Percentiles rank a stretch among this genome's conserved stretches.
Conservation (phyloP, 2,113 vertebrate species). For the Crotophaga sulcirostris region DNA sequence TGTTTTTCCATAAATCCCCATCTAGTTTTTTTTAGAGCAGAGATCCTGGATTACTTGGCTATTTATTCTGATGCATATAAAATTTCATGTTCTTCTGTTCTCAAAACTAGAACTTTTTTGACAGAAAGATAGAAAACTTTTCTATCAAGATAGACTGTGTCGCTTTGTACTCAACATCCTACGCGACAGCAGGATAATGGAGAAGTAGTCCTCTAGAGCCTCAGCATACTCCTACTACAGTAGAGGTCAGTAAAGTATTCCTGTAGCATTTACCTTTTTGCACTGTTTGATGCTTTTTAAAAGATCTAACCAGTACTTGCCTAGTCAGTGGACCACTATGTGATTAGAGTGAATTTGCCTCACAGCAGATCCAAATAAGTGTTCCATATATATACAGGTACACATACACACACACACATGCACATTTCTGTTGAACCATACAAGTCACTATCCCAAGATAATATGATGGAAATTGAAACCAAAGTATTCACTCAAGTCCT, state of each 20-base stretch:
- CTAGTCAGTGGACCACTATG: background rate
- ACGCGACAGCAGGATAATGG: background rate
- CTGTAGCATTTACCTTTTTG: background rate
- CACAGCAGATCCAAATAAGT: background rate
- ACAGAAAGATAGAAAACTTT: background rate
- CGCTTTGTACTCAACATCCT: background rate
- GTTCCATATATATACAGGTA: background rate
- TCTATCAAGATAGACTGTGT: background rate
- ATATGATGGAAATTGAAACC: background rate
- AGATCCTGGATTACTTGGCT: background rate
- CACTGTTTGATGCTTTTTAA: background rate
- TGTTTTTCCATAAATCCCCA: background rate
- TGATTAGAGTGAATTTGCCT: background rate
- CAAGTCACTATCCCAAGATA: background rate
- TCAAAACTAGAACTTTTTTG: background rate
- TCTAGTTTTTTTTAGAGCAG: background rate
- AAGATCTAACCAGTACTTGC: background rate
- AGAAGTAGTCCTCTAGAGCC: background rate
- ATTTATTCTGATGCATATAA: background rate
- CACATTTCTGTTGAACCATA: background rate
- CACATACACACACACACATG: rapidly evolving
- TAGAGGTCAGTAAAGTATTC: background rate
- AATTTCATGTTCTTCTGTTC: background rate
- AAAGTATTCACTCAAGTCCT: background rate
- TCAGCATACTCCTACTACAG: background rate